Percentiles rank a stretch among this genome's conserved stretches.
Conservation (phyloP, 2,888 invertebrate species). For the Lapara coniferarum region DNA sequence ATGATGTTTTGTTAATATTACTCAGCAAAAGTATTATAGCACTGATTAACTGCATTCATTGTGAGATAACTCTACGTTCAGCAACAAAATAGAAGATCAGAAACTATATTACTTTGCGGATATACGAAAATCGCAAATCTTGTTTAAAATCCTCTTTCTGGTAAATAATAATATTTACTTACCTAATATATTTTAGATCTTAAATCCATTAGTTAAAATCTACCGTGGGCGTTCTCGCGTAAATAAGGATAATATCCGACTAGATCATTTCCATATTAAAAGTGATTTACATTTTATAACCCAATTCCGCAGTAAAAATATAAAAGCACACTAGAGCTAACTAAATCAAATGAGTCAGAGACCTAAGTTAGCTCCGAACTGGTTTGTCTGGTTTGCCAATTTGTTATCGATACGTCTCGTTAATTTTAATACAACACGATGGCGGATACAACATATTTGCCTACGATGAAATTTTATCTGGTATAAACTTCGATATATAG, state of each 20-base stretch:
- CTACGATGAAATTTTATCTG: conserved; percentile 1
- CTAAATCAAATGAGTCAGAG: conserved; percentile 52
- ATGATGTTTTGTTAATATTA: no score
- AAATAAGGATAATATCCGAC: conserved; percentile 13
- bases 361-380: conserved; percentile 48
- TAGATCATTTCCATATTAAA: conserved; percentile 14
- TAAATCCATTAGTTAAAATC: not conserved
- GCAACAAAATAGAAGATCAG: no score
- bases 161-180: conserved; percentile 3
- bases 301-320: conserved; percentile 32
- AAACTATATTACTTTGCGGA: no score
- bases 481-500: no score
- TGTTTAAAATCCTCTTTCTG: not conserved
- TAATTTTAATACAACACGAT: conserved; percentile 33
- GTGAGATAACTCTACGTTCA: not conserved
- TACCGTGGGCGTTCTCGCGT: not conserved
- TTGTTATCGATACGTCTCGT: conserved; percentile 44
- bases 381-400: conserved; percentile 55
- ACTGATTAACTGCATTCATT: not conserved
- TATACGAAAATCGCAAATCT: not conserved
- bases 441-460: conserved; percentile 15
- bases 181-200: not conserved
- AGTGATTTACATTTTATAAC: conserved; percentile 22
- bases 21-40: no score
- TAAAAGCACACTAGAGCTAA: conserved; percentile 39